Evolutionary conservation across 2,888 invertebrate species (phyloP), one percentile per base, ranked within the genome.

Genomic region (Herminia tarsipennalis): DNA sequence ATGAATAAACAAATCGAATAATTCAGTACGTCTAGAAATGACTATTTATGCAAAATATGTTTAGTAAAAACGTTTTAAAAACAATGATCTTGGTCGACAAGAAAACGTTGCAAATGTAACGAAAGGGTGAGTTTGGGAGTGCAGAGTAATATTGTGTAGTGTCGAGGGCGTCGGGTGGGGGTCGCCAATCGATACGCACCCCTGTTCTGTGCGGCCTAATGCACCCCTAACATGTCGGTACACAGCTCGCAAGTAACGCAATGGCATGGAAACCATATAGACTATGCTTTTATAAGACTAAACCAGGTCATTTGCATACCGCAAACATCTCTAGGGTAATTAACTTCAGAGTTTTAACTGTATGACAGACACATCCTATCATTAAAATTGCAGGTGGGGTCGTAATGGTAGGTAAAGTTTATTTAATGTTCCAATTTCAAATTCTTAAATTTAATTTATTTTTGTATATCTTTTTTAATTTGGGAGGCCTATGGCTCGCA

Each of bases 101-200:
- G 80, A 73, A 70, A 79, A 78, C 70, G 72, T 77, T 78, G 81
- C 82, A 76, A 80, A 77, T 76, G 77, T 83, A 79, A 76, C 76
- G 73, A 77, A 84, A 81, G 86, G 86, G 82, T 79, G 81, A 67
- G 66, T 65, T 73, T 72, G 56, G 66, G 66, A 73, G 73, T 76
- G 76, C 73, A 72, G 71, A 78, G 81, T 78, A 77, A 79, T 80
- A 79, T 75, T 71, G 78, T 80, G 73, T 76, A 77, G 81, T 79
- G 74, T 68, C 64, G 68, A 73, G 74, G 76, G 69, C 57, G 74
- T 57, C 67, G 61, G 68, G 74, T 50, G 56, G 81, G n/a, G 72
- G 75, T 70, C 47, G 67, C 76, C 81, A 88, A 89, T 90, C 89
- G 88, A 90, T 90, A 88, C 78, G 73, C 88, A 82, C 87, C 88